phyloP scores from a whole-genome alignment of 2,888 invertebrate genomes.

The Cephus sareptanus region DNA sequence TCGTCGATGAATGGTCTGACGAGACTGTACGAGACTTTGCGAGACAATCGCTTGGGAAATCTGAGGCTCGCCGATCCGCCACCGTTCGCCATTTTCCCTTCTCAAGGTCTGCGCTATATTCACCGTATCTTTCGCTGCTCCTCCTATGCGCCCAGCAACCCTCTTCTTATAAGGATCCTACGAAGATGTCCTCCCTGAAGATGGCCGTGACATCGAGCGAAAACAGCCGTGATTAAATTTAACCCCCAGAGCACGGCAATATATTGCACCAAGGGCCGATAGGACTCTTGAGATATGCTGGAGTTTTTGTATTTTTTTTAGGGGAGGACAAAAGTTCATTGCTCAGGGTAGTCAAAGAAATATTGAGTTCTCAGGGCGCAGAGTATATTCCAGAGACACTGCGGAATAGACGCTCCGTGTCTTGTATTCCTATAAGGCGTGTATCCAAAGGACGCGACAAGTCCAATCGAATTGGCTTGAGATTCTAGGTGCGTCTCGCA shows the following conservation, averaged over 20 bases:
- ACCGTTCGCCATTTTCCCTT: not conserved
- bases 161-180: not conserved
- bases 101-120: not conserved
- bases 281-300: not conserved
- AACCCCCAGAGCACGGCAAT: not conserved
- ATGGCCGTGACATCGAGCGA: not conserved
- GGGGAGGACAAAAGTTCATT: not conserved
- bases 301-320: not conserved
- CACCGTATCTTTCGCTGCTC: not conserved
- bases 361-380: not conserved
- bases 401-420: not conserved
- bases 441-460: not conserved
- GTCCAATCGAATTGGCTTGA: not conserved
- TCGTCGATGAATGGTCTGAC: conserved; percentile 64
- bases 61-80: conserved; percentile 39
- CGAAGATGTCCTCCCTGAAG: not conserved
- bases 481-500: not conserved
- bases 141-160: not conserved
- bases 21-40: conserved; percentile 58
- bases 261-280: not conserved
- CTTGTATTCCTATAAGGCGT: not conserved
- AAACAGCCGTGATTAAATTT: not conserved
- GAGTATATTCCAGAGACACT: not conserved
- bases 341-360: not conserved
- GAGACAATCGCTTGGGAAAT: conserved; percentile 66